A percentile compares a stretch with the other conserved stretches of the same genome.
phyloP scores from a whole-genome alignment of 2,797 vertebrate genomes.

The Danio choprae region DNA sequence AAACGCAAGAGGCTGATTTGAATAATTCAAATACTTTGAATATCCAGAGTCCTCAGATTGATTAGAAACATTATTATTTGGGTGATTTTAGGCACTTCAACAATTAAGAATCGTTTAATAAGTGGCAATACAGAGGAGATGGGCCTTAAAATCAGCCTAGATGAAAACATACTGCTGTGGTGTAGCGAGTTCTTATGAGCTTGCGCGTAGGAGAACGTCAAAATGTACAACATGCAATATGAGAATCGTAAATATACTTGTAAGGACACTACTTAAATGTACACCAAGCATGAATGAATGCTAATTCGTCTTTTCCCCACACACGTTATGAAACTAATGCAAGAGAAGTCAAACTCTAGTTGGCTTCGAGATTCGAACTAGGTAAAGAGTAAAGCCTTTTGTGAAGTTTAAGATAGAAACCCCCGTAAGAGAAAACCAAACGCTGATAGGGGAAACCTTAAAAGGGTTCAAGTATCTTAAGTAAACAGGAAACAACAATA shows the following conservation, averaged over 20 bases:
- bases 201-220: not conserved
- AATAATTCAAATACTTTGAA: conserved; percentile 18
- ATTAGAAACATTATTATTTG: not conserved
- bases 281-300: not conserved
- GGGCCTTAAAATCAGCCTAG: not conserved
- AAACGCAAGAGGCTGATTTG: not conserved
- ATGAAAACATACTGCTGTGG: not conserved
- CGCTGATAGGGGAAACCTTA: conserved; percentile 54
- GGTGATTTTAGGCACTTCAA: not conserved
- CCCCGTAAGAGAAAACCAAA: conserved; percentile 50
- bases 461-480: conserved; percentile 57
- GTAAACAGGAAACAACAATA: conserved; percentile 70
- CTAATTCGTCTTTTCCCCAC: not conserved
- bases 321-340: not conserved
- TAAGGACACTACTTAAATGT: not conserved
- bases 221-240: not conserved
- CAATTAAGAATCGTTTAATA: not conserved
- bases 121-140: not conserved
- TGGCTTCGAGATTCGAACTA: conserved; percentile 2
- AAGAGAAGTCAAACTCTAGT: not conserved
- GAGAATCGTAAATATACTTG: not conserved
- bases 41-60: not conserved
- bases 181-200: not conserved
- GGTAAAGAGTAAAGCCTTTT: conserved; percentile 12
- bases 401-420: not conserved